Conservation (phyloP, 2,797 vertebrate genomes). For the Sciaenops ocellatus region DNA sequence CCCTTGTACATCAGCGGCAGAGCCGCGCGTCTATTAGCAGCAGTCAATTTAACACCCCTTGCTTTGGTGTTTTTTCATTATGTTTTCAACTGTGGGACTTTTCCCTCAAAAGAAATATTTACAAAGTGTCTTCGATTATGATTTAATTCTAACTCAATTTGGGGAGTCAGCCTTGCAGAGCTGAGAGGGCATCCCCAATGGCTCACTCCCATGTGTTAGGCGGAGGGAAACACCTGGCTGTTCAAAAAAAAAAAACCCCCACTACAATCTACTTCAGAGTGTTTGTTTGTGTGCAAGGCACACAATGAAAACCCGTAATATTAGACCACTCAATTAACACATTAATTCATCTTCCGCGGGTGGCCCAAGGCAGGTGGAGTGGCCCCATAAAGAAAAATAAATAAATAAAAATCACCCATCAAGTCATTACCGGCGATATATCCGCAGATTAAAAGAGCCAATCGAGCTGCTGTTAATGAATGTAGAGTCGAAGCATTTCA, state of each 20-base stretch:
- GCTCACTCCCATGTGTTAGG: slow-evolving; percentile 25
- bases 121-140: slow-evolving; percentile 38
- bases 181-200: slow-evolving; percentile 45
- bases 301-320: slow-evolving; percentile 53
- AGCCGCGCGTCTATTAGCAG: slow-evolving; percentile 43
- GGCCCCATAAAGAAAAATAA: slow-evolving; percentile 28
- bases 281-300: slow-evolving; percentile 54
- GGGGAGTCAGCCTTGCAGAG: slow-evolving; percentile 43
- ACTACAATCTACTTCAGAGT: slow-evolving; percentile 31
- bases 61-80: slow-evolving; percentile 34
- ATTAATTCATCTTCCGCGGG: slow-evolving; percentile 63
- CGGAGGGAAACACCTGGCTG: slow-evolving; percentile 57
- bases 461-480: slow-evolving; percentile 44
- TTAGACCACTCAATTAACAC: slow-evolving; percentile 55
- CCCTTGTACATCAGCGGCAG: slow-evolving; percentile 20
- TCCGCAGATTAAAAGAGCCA: slow-evolving; percentile 56
- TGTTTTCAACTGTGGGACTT: slow-evolving; percentile 32
- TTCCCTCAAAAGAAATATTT: slow-evolving; percentile 42
- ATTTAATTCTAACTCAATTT: slow-evolving; percentile 59
- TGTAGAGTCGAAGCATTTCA: slow-evolving; percentile 50
- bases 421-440: slow-evolving; percentile 50
- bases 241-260: neutral
- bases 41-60: slow-evolving; percentile 45
- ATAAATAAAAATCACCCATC: slow-evolving; percentile 16
- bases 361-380: slow-evolving; percentile 61